Evolutionary conservation across 2,113 vertebrate species (phyloP), one percentile per base, ranked within the genome.

Genomic region (Meriones unguiculatus): DNA sequence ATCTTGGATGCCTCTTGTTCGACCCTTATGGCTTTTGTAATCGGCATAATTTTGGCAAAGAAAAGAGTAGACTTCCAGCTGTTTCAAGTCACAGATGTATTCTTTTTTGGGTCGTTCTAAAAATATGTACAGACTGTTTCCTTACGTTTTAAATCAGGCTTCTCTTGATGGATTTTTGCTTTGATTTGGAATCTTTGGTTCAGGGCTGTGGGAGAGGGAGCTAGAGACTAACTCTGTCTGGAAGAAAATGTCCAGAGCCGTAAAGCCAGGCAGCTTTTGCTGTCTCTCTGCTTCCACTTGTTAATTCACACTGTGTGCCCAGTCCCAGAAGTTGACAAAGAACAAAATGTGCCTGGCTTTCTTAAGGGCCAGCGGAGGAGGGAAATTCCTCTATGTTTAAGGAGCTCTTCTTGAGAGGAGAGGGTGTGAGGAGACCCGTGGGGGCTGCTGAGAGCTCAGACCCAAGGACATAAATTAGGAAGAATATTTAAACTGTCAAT

Each of bases 51-150:
- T 97, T 95, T 92, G 92, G 94, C 95, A 95, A n/a, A 76, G 92
- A 38, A 38, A 38, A 38, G 90, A 95, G 65, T 24, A 87, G 93
- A 46, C 95, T 95, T 95, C 96, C 97, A 98, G 98, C 85, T 90
- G 97, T 95, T 95, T 96, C 81, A n/a, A 77, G 96, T 96, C 97
- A 96, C 35, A 92, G 70, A 95, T 96, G 93, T 97, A n/a, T 87
- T 96, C n/a, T 92, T 97, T 97, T 96, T 94, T 96, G 78, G 18
- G 59, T 91, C 88, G 87, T 94, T 91, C 67, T 98, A 97, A 97
- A 98, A 96, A 87, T 96, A 97, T 0, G 81, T 41, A 17, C 70
- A 91, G 90, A 52, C 46, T 96, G 50, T 11, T 98, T 98, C 95
- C 95, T 95, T 98, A 75, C 87, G 50, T 93, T 95, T 97, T 96